These are phyloP conservation scores for Phoebastria nigripes DNA, from an alignment of 2,797 vertebrate species.

Conservation along the genomic window DNA sequence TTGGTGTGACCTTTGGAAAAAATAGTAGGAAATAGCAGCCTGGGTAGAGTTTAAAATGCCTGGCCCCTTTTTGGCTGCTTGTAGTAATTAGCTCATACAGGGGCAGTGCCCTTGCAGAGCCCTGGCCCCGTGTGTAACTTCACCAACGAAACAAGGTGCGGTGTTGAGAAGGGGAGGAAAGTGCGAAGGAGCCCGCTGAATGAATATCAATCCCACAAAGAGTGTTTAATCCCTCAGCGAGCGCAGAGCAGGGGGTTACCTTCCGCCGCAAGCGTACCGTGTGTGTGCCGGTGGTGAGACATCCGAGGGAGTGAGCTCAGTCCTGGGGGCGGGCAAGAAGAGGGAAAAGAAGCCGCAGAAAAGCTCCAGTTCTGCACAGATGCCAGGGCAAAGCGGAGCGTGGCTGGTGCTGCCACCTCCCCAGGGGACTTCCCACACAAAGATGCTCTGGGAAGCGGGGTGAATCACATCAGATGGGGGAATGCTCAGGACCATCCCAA, in stretches of 20 bases:
- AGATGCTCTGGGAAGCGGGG: neutral
- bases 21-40: neutral
- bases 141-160: neutral
- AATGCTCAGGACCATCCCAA: neutral
- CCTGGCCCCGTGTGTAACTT: neutral
- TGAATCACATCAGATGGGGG: neutral
- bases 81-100: neutral
- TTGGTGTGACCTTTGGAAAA: neutral
- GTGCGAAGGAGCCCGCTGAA: neutral
- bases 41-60: neutral
- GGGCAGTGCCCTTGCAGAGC: neutral
- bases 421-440: neutral
- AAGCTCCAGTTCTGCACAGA: neutral
- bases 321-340: neutral
- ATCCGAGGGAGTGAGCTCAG: accelerated
- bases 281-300: too few species aligned
- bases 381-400: neutral
- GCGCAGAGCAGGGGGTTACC: neutral
- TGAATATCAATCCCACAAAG: neutral
- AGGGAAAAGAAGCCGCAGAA: neutral
- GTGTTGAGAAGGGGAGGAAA: neutral
- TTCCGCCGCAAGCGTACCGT: accelerated
- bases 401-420: neutral
- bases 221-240: neutral
- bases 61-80: neutral